Conservation (phyloP, 1,140 invertebrate genomes). For the Drosophila ironensis region DNA sequence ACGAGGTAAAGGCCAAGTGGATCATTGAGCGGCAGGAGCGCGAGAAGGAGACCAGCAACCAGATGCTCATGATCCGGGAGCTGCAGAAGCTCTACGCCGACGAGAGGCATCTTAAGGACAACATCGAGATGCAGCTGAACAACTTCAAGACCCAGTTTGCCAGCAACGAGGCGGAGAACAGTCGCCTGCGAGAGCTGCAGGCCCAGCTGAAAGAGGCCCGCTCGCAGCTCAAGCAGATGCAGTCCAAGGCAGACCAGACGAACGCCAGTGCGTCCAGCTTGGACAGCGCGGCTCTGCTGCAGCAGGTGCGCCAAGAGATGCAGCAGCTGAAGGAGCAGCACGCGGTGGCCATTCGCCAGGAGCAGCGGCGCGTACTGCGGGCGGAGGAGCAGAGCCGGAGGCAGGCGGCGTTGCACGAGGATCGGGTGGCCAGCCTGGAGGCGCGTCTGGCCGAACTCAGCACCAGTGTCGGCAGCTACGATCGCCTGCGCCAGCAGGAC, state of each 20-base stretch:
- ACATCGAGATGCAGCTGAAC: constrained; percentile 84
- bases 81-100: constrained; percentile 86
- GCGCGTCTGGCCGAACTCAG: constrained; percentile 90
- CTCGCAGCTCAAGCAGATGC: constrained; percentile 85
- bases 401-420: constrained; percentile 87
- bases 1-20: constrained; percentile 88
- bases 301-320: constrained; percentile 88
- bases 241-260: constrained; percentile 64
- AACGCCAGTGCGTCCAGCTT: constrained; percentile 52
- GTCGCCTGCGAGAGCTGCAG: constrained; percentile 83
- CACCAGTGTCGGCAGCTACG: constrained; percentile 90
- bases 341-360: constrained; percentile 84
- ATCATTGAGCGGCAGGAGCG: constrained; percentile 89
- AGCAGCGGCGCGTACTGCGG: constrained; percentile 82
- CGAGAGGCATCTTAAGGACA: constrained; percentile 85
- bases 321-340: constrained; percentile 88
- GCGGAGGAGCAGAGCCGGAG: constrained; percentile 87
- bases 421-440: constrained; percentile 90
- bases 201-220: constrained; percentile 86
- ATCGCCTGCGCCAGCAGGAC: constrained; percentile 88
- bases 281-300: constrained; percentile 84
- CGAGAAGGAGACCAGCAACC: constrained; percentile 89
- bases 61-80: constrained; percentile 87
- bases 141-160: constrained; percentile 83
- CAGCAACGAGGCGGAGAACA: constrained; percentile 66